Percentiles rank a stretch among this genome's conserved stretches.
These are phyloP conservation scores for Stegophylla sp. DNA, from an alignment of 2,888 invertebrate species.

Conservation along the genomic window DNA sequence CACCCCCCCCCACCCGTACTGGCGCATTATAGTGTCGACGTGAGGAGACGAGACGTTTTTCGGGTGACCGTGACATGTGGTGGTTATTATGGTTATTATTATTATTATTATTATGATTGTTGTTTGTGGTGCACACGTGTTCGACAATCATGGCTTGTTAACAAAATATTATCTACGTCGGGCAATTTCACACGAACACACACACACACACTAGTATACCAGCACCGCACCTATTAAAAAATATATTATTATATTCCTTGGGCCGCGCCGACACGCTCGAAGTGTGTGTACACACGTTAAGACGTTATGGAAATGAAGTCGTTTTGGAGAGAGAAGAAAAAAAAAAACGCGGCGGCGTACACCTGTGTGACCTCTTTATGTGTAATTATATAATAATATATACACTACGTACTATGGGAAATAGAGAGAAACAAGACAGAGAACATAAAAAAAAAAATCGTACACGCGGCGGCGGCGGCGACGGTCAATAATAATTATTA, in stretches of 20 bases:
- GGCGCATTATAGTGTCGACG: no score
- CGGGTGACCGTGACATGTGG: slow-evolving; percentile 54
- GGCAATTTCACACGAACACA: slow-evolving; percentile 44
- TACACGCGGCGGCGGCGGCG: slow-evolving; percentile 1
- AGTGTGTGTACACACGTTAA: slow-evolving; percentile 36
- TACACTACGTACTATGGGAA: no score
- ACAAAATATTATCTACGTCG: slow-evolving; percentile 58
- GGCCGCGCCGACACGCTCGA: slow-evolving; percentile 31
- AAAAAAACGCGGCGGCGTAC: slow-evolving; percentile 36
- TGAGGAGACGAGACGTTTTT: slow-evolving; percentile 28
- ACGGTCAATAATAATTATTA: not conserved
- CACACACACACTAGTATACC: slow-evolving; percentile 8
- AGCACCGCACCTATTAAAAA: slow-evolving; percentile 57
- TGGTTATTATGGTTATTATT: slow-evolving; percentile 44
- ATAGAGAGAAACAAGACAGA: not conserved
- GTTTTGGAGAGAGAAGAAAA: no score
- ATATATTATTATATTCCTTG: slow-evolving; percentile 31
- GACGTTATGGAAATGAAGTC: slow-evolving; percentile 59
- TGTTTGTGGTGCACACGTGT: slow-evolving; percentile 55
- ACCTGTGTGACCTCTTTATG: slow-evolving; percentile 59
- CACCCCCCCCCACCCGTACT: no score
- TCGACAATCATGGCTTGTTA: slow-evolving; percentile 58
- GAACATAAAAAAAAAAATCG: no score
- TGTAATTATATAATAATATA: no score
- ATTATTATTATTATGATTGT: no score